Conservation (phyloP, 2,113 vertebrate species). For the Nerophis lumbriciformis region DNA sequence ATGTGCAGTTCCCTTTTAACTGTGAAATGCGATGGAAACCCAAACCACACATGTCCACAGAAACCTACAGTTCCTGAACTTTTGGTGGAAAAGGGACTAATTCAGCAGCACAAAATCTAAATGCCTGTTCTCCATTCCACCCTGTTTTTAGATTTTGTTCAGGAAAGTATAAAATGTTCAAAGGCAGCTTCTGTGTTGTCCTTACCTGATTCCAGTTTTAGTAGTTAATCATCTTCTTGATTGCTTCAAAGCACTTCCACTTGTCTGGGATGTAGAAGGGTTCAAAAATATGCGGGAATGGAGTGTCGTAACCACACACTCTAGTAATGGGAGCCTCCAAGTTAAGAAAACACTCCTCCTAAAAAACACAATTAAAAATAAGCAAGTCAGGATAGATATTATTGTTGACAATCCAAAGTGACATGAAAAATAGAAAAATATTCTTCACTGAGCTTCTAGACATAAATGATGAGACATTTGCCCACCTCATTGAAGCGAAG, state of each 20-base stretch:
- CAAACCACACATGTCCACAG: no score
- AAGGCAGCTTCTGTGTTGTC: neutral
- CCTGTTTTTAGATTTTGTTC: no score
- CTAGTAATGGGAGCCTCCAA: conserved; percentile 91
- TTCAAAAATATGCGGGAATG: conserved; percentile 95
- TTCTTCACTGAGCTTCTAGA: neutral
- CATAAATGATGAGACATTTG: neutral
- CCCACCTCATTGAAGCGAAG: neutral
- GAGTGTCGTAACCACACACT: conserved; percentile 97
- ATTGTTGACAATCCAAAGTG: neutral
- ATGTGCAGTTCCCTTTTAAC: no score
- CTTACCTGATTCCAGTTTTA: conserved; percentile 63
- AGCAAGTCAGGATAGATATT: conserved; percentile 2
- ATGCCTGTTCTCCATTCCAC: no score
- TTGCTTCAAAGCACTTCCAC: conserved; percentile 96
- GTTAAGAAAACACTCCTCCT: conserved; percentile 98
- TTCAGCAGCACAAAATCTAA: no score
- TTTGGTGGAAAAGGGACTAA: no score
- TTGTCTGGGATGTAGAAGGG: conserved; percentile 99
- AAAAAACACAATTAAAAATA: conserved; percentile 30
- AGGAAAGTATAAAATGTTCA: neutral
- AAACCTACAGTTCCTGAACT: no score
- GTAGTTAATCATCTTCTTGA: conserved; percentile 95
- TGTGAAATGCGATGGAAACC: no score
- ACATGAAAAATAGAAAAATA: neutral